Conservation (phyloP, 2,797 vertebrate genomes). For the Neosilurus hyrtlii region DNA sequence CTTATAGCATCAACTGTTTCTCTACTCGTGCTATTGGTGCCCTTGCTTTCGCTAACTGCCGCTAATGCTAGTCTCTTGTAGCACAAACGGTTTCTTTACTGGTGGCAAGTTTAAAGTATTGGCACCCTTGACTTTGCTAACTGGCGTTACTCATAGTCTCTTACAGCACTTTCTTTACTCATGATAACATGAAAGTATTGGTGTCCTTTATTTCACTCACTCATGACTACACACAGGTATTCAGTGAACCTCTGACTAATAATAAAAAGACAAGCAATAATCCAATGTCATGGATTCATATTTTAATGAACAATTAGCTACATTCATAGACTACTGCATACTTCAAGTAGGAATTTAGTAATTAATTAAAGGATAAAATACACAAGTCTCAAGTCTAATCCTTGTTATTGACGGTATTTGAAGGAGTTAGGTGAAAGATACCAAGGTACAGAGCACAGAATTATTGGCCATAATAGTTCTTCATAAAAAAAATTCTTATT, state of each 20-base stretch:
- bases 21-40: background rate
- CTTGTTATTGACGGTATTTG: background rate
- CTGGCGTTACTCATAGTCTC: no score
- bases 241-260: no score
- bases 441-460: background rate
- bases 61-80: background rate
- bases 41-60: background rate
- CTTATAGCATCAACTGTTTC: background rate
- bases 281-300: background rate
- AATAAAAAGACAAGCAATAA: background rate
- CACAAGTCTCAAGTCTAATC: background rate
- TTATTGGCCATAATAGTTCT: background rate
- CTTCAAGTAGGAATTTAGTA: background rate
- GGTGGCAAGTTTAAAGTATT: background rate
- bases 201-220: background rate
- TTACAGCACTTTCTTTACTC: background rate
- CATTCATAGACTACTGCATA: background rate
- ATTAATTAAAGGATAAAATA: background rate
- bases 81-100: background rate
- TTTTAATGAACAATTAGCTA: background rate
- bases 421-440: background rate
- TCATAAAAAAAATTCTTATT: background rate
- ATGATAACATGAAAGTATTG: background rate
- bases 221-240: background rate
- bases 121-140: background rate